phyloP scores from a whole-genome alignment of 2,888 invertebrate genomes.

The Protonemura montana region DNA sequence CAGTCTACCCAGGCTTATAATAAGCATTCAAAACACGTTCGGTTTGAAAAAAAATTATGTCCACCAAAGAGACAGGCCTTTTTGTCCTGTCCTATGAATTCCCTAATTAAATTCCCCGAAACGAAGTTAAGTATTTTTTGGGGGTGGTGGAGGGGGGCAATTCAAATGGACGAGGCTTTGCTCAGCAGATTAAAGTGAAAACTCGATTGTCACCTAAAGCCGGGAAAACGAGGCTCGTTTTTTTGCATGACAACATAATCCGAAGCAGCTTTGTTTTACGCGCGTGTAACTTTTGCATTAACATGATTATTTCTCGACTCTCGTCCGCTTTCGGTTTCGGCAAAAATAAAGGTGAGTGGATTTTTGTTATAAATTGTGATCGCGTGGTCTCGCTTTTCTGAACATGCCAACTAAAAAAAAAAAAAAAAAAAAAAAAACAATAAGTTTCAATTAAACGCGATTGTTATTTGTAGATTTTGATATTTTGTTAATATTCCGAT shows the following conservation, averaged over 20 bases:
- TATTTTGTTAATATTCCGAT: too few relatives aligned
- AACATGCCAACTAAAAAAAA: too few relatives aligned
- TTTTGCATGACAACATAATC: background rate
- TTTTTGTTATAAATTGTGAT: background rate
- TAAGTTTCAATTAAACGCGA: too few relatives aligned
- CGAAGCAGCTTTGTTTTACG: background rate
- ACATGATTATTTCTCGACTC: background rate
- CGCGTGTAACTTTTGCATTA: background rate
- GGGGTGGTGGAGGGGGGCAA: background rate
- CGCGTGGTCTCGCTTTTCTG: too few relatives aligned
- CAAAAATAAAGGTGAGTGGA: background rate
- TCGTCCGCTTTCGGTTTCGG: background rate
- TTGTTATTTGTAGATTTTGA: too few relatives aligned
- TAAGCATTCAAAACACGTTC: background rate
- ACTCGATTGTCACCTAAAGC: conserved; percentile 7
- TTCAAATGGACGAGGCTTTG: background rate
- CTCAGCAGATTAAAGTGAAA: background rate
- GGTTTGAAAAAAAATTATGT: background rate
- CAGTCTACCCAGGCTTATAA: background rate
- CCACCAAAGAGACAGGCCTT: background rate
- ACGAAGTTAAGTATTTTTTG: background rate
- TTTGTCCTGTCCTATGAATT: background rate
- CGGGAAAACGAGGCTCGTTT: background rate
- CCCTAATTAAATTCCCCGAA: background rate
- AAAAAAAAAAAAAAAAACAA: too few relatives aligned